Evolutionary conservation across 1,140 invertebrate species (phyloP).

Genomic region (Drosophila busckii): DNA sequence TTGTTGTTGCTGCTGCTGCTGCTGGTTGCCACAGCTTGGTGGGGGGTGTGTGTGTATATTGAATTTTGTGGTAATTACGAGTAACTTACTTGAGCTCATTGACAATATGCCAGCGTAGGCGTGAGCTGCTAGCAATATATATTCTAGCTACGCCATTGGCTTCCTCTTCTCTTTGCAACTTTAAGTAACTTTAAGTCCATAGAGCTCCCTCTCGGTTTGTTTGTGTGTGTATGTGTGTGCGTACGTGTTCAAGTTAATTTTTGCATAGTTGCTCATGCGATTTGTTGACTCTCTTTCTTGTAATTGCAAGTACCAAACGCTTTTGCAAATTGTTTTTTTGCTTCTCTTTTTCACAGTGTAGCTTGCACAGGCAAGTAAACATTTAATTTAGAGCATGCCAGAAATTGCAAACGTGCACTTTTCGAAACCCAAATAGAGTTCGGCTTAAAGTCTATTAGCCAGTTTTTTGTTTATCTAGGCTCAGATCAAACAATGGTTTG

Average conservation of each 20-base stretch:
- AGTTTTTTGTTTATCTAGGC: too few relatives aligned
- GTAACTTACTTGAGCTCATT: constrained; percentile 66
- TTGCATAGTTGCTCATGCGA: constrained; percentile 65
- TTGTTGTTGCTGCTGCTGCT: not conserved
- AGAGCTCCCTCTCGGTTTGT: not conserved
- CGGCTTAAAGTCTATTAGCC: too few relatives aligned
- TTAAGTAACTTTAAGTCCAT: too few relatives aligned
- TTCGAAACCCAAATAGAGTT: too few relatives aligned
- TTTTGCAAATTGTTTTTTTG: constrained; percentile 12
- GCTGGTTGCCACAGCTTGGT: constrained; percentile 26
- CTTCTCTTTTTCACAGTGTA: constrained; percentile 2
- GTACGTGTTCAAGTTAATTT: constrained; percentile 12
- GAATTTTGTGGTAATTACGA: constrained; percentile 75
- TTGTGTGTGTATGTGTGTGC: not conserved
- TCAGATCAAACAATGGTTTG: too few relatives aligned
- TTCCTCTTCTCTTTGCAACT: not conserved
- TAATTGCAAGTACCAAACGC: constrained; percentile 62
- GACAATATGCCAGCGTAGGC: constrained; percentile 20
- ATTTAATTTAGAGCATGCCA: too few relatives aligned
- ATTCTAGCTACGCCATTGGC: not conserved
- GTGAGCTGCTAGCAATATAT: not conserved
- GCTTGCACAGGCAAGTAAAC: too few relatives aligned
- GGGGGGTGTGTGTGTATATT: constrained; percentile 56
- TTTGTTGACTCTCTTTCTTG: constrained; percentile 57
- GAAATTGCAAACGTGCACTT: too few relatives aligned